Evolutionary conservation across 2,888 invertebrate genomes (phyloP).

Genomic region (Neria commutata): DNA sequence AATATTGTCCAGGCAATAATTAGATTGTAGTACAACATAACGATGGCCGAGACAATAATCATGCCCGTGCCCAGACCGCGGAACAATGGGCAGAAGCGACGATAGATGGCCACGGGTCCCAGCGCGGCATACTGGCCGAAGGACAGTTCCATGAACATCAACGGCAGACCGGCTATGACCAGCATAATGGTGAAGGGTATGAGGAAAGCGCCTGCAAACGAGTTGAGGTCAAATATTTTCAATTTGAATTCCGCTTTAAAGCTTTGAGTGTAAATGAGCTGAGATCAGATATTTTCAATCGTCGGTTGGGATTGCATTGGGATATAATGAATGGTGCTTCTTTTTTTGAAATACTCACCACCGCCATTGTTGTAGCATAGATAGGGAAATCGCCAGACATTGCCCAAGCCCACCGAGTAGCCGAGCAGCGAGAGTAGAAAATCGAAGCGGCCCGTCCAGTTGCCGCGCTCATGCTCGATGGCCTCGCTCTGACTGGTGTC

Average conservation of each 20-base stretch:
- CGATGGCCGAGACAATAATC: conserved; percentile 77
- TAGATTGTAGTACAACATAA: conserved; percentile 78
- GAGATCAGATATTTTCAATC: neutral
- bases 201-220: conserved; percentile 74
- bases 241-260: neutral
- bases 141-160: conserved; percentile 85
- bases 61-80: conserved; percentile 77
- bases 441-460: conserved; percentile 78
- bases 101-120: conserved; percentile 80
- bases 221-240: neutral
- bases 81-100: conserved; percentile 74
- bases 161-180: conserved; percentile 77
- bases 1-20: conserved; percentile 81
- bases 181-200: conserved; percentile 84
- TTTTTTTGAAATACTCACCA: too few species aligned
- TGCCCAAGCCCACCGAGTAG: conserved; percentile 76
- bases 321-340: too few species aligned
- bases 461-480: conserved; percentile 68
- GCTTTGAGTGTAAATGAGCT: neutral
- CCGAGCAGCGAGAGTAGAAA: conserved; percentile 74
- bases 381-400: conserved; percentile 79
- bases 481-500: conserved; percentile 35
- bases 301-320: too few species aligned
- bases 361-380: conserved; percentile 79
- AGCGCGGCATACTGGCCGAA: conserved; percentile 82